A percentile compares a stretch with the other conserved stretches of the same genome.
These are phyloP conservation scores for Leucania comma DNA, from an alignment of 2,888 invertebrate species.

Conservation along the genomic window DNA sequence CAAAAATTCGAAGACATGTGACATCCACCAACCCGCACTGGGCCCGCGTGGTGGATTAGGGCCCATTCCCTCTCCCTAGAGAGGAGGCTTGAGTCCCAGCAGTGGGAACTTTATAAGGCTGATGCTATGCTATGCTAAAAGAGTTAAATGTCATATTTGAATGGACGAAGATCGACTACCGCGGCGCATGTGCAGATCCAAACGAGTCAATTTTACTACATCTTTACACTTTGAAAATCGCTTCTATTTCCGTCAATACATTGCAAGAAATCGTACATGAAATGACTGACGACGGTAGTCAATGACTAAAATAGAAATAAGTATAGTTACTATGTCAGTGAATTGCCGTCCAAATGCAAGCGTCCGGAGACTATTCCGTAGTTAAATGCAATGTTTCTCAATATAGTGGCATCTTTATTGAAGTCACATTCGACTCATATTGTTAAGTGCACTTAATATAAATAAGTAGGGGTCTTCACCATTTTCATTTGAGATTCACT, in stretches of 20 bases:
- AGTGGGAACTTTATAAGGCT: too few species aligned
- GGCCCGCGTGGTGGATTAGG: too few species aligned
- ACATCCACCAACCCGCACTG: too few species aligned
- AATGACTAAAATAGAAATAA: neutral
- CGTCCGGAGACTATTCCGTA: constrained; percentile 18
- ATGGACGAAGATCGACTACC: neutral
- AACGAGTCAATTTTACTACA: neutral
- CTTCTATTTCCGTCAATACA: neutral
- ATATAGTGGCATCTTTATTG: neutral
- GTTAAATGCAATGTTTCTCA: constrained; percentile 27
- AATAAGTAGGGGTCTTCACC: neutral
- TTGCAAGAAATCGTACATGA: neutral
- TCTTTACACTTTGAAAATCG: neutral
- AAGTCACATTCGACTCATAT: neutral
- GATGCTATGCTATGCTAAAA: too few species aligned
- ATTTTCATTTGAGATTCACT: constrained; percentile 32
- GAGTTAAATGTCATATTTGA: neutral
- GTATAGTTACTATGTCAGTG: constrained; percentile 7
- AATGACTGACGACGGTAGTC: neutral
- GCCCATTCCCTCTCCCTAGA: too few species aligned
- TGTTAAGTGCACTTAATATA: too few species aligned
- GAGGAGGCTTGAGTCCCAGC: too few species aligned
- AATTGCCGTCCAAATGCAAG: constrained; percentile 11
- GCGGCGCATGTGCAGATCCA: neutral
- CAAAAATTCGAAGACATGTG: too few species aligned